Base-by-base conservation (phyloP, 2,113 vertebrate species). In the Dendrocopos noguchii region DNA sequence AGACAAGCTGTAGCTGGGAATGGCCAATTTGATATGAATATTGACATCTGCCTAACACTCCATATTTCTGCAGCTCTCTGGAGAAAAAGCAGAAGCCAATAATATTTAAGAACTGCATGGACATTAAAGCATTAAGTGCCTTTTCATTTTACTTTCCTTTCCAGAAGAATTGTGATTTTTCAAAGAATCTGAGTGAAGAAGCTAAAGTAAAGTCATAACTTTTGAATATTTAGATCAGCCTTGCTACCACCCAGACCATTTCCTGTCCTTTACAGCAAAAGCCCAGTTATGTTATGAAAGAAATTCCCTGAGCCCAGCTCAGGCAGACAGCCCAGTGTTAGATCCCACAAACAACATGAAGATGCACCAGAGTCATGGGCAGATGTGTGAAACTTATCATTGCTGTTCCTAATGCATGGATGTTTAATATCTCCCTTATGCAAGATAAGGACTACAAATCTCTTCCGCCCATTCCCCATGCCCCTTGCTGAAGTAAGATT, bases 81-180 rank as follows among this genome's bases (percentile, higher is more conserved):
- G 68, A 44, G 87, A 81, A 71, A 80, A 93, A 31, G 7, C n/a
- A 39, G 56, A 64, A 80, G 36, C 17, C 85, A 74, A 34, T 72
- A 60, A 46, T 33, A 29, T 60, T 83, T 83, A 74, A 86, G 68
- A 90, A 31, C 34, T 72, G 20, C 63, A 73, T 71, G 29, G 36
- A 25, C 2, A 73, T 73, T 79, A 76, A 66, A 67, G 7, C 74
- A 73, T 79, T 79, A 81, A 73, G 16, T 61, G 29, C 13, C 66
- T 70, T 10, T 70, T 95, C 56, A 66, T 86, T 87, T 72, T 87
- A 10, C 17, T 88, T 80, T 86, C 79, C 81, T 87, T 82, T 72
- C n/a, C 9, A 12, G 46, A 31, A 83, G 10, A n/a, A 57, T 50
- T 55, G 33, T 70, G 42, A 50, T 80, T 93, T 88, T 88, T 87